Evolutionary conservation across 2,113 vertebrate genomes (phyloP).

Genomic region (Sinocyclocheilus anophthalmus): DNA sequence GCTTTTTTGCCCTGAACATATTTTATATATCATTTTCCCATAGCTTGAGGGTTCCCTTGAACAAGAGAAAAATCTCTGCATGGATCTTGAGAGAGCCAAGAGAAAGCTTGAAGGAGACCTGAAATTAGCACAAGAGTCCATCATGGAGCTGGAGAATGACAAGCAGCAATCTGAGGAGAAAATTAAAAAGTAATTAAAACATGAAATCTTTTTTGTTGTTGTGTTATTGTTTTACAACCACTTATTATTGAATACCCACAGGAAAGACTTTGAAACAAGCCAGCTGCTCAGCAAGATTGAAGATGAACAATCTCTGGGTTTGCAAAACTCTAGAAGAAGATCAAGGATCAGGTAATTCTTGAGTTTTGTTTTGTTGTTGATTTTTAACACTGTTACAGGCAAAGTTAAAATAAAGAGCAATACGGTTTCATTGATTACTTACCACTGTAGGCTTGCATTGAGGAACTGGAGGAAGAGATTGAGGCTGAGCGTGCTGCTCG

Average conservation of each 20-base stretch:
- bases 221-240: no score
- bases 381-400: not conserved
- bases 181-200: constrained; percentile 55
- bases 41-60: constrained; percentile 61
- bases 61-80: constrained; percentile 71
- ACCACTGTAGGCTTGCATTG: constrained; percentile 44
- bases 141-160: constrained; percentile 70
- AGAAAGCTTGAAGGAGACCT: constrained; percentile 70
- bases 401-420: not conserved
- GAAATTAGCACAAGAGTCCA: constrained; percentile 69
- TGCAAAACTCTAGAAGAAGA: constrained; percentile 60
- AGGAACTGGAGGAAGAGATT: constrained; percentile 61
- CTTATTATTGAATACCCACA: not conserved
- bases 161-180: constrained; percentile 66
- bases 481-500: constrained; percentile 65
- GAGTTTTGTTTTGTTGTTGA: no score
- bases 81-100: constrained; percentile 69
- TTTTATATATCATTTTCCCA: not conserved
- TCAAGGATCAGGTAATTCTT: constrained; percentile 57
- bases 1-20: not conserved
- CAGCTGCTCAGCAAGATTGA: constrained; percentile 60
- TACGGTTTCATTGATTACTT: no score
- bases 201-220: no score
- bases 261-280: constrained; percentile 61
- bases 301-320: constrained; percentile 58